These are phyloP conservation scores for Planococcus citri DNA, from an alignment of 1,140 invertebrate species.

Conservation along the genomic window DNA sequence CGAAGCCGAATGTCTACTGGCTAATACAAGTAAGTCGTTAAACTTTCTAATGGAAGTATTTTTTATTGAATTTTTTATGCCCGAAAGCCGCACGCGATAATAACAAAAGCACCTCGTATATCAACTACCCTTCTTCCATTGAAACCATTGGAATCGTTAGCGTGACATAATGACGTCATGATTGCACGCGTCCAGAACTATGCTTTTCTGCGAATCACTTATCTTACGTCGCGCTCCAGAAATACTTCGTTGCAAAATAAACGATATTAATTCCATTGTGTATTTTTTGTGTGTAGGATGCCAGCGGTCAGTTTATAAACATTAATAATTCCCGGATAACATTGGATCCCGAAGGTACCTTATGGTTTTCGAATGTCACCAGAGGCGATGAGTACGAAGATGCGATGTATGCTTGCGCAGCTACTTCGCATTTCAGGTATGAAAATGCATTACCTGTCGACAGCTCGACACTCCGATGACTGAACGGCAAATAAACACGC, in stretches of 20 bases:
- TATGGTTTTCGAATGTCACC: conserved; percentile 91
- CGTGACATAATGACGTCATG: background rate
- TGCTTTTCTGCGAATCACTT: background rate
- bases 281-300: conserved; percentile 37
- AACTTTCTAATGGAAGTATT: background rate
- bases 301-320: conserved; percentile 61
- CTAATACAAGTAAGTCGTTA: conserved; percentile 49
- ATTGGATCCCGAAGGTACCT: conserved; percentile 80
- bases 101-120: too few relatives aligned
- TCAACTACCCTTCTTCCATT: too few relatives aligned
- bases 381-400: conserved; percentile 65
- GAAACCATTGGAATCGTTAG: background rate
- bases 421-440: conserved; percentile 59
- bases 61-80: background rate
- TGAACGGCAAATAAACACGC: too few relatives aligned
- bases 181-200: background rate
- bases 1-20: conserved; percentile 88
- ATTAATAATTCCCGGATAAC: conserved; percentile 90
- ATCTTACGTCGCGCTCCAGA: background rate
- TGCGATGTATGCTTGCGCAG: conserved; percentile 78
- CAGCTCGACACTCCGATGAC: too few relatives aligned
- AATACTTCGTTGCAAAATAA: background rate
- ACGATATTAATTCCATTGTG: background rate
- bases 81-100: background rate
- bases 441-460: too few relatives aligned